Evolutionary conservation across 2,113 vertebrate genomes (phyloP).

Genomic region (Channa maculata): DNA sequence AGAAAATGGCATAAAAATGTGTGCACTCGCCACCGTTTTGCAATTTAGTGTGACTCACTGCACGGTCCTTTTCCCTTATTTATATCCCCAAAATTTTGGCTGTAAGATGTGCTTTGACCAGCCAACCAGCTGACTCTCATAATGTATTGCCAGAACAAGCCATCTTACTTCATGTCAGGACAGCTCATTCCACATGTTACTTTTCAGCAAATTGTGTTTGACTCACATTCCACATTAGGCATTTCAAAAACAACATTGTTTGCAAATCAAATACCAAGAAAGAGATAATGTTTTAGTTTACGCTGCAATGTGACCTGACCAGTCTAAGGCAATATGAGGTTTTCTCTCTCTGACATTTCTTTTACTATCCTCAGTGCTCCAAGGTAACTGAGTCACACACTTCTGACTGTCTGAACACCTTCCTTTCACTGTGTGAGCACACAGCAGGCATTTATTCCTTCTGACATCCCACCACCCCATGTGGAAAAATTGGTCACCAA

Average conservation of each 20-base stretch:
- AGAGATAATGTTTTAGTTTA: conserved; percentile 15
- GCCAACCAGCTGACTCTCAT: conserved; percentile 51
- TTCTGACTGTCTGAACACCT: conserved; percentile 37
- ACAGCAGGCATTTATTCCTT: conserved; percentile 49
- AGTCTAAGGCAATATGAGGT: background rate
- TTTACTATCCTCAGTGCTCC: conserved; percentile 25
- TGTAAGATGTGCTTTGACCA: conserved; percentile 35
- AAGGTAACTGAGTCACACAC: conserved; percentile 24
- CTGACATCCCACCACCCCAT: conserved; percentile 32
- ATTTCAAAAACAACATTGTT: conserved; percentile 8
- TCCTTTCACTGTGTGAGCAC: conserved; percentile 24
- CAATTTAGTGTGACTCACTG: conserved; percentile 41
- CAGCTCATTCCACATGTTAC: conserved; percentile 17
- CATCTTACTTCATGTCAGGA: conserved; percentile 18
- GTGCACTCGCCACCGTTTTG: conserved; percentile 36
- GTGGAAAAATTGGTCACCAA: conserved; percentile 24
- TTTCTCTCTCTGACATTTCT: conserved; percentile 19
- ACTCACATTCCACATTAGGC: conserved; percentile 27
- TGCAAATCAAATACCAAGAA: conserved; percentile 25
- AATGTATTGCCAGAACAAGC: conserved; percentile 44
- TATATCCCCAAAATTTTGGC: conserved; percentile 49
- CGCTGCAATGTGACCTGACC: conserved; percentile 21
- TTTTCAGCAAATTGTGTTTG: conserved; percentile 14
- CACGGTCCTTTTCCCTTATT: conserved; percentile 28
- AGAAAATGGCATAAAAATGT: conserved; percentile 49